Evolutionary conservation across 2,888 invertebrate species (phyloP), one percentile per base, ranked within the genome.

Genomic region (Gibbula magus): DNA sequence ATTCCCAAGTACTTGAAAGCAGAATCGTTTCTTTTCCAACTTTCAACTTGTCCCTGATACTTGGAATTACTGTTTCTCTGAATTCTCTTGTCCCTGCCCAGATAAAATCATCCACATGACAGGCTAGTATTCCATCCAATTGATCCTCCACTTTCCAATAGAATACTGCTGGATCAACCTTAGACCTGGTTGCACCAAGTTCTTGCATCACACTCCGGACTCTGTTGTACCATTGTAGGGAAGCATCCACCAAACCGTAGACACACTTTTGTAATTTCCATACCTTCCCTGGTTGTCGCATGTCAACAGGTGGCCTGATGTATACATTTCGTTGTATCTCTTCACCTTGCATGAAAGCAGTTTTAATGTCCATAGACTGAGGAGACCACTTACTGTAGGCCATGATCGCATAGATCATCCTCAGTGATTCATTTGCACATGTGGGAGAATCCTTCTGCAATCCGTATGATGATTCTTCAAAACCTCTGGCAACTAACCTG

Each of bases 171-270:
- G 73, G 54, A 39, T 78, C 77, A 10, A 73, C 45, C 20, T 66
- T 61, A 8, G 61, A 56, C 51, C 25, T 51, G 5, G 45, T 67
- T 25, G n/a, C n/a, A n/a, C n/a, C n/a, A n/a, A n/a, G n/a, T n/a
- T n/a, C n/a, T n/a, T n/a, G n/a, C n/a, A n/a, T n/a, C n/a, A n/a
- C n/a, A n/a, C n/a, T n/a, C n/a, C n/a, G n/a, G n/a, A n/a, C n/a
- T n/a, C n/a, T n/a, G 29, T 67, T 52, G 45, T 79, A 76, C 76
- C 75, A 79, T 10, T 67, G 53, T 20, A 75, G 32, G 5, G 80
- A 80, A n/a, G 74, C 80, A 78, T 80, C 80, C n/a, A 56, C 51
- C 7, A 80, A 52, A 35, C 74, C 80, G 73, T 80, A 80, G 5
- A 78, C 73, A 78, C 78, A 78, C 29, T 78, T 78, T n/a, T 78